A percentile compares a stretch with the other conserved stretches of the same genome.
These are phyloP conservation scores for Pseudocheirus occidentalis DNA, from an alignment of 2,797 vertebrate species.

Conservation along the genomic window DNA sequence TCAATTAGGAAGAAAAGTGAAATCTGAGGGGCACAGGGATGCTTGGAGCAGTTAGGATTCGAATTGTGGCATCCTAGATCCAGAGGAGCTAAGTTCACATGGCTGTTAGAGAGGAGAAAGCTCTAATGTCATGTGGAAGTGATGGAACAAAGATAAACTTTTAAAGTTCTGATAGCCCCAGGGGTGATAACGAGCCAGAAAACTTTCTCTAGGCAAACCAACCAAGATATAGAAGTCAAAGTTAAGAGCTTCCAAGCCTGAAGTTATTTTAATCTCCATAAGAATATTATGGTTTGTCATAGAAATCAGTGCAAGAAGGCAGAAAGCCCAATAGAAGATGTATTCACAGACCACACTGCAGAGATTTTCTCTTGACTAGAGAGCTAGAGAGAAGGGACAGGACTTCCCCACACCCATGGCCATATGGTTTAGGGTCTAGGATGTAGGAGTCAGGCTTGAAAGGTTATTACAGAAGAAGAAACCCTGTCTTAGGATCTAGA, in stretches of 20 bases:
- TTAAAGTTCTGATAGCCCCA: too few species aligned
- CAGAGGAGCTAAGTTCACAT: not conserved
- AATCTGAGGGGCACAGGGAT: not conserved
- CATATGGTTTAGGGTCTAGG: not conserved
- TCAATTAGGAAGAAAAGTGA: not conserved
- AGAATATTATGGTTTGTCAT: not conserved
- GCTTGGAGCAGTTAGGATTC: not conserved
- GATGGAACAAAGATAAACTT: not conserved
- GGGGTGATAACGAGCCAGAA: not conserved
- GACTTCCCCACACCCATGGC: not conserved
- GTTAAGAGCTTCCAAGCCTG: not conserved
- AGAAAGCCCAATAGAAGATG: not conserved
- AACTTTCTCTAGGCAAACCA: not conserved
- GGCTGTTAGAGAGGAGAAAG: not conserved
- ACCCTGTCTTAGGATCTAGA: not conserved
- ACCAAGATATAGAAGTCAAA: not conserved
- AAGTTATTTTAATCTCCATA: not conserved
- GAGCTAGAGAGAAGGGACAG: not conserved
- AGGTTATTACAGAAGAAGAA: not conserved
- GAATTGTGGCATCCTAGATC: not conserved
- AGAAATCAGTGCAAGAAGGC: not conserved
- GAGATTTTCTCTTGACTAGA: not conserved
- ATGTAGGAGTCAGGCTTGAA: not conserved
- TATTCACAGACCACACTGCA: not conserved
- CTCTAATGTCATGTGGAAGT: not conserved